Evolutionary conservation across 1,140 invertebrate genomes (phyloP).

Genomic region (Diuraphis noxia): DNA sequence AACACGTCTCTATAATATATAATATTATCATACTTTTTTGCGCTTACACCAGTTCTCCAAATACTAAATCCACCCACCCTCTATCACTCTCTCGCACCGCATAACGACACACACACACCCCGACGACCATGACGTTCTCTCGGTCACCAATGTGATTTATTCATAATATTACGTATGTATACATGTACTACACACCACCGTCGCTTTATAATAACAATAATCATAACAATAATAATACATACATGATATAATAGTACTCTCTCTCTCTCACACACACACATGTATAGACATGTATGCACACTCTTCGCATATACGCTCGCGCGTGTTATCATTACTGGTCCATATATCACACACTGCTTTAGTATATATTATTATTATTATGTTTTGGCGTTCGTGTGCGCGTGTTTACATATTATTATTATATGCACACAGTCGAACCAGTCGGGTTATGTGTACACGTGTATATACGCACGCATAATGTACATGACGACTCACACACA

Average conservation of each 20-base stretch:
- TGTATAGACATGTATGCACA: neutral
- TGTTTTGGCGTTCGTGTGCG: neutral
- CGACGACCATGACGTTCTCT: neutral
- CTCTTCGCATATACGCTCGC: neutral
- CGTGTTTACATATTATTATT: neutral
- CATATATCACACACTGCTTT: neutral
- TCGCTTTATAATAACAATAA: neutral
- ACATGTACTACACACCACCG: neutral
- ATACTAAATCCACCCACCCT: too few species aligned
- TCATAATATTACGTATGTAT: neutral
- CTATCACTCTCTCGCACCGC: too few species aligned
- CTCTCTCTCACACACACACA: neutral
- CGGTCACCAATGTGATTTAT: neutral
- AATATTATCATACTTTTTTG: neutral
- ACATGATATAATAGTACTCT: neutral
- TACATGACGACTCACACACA: neutral
- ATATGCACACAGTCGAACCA: neutral
- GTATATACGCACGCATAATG: neutral
- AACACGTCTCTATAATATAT: neutral
- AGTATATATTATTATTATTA: too few species aligned
- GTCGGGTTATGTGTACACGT: neutral
- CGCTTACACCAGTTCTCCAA: neutral
- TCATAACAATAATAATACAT: neutral
- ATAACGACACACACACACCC: neutral
- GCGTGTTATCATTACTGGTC: slow-evolving; percentile 18